These are phyloP conservation scores for Cinclus mexicanus DNA, from an alignment of 2,113 vertebrate genomes.

Conservation along the genomic window DNA sequence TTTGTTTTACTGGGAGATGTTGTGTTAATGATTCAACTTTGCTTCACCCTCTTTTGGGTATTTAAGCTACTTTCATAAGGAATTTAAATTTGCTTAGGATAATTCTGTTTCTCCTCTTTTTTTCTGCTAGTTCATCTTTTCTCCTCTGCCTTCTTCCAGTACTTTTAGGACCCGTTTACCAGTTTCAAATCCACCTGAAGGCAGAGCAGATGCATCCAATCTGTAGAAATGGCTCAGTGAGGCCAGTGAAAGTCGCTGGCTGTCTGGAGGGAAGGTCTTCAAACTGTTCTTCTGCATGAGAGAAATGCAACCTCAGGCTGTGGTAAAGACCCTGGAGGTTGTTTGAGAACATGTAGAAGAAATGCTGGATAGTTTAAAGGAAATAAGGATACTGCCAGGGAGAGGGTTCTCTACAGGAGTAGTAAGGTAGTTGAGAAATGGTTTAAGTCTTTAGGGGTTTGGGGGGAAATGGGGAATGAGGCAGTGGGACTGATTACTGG, in stretches of 20 bases:
- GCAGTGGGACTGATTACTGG: neutral
- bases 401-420: neutral
- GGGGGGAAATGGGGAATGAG: neutral
- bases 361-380: neutral
- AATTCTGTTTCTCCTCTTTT: neutral
- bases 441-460: neutral
- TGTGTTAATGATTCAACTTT: neutral
- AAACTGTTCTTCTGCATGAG: neutral
- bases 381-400: neutral
- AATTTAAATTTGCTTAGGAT: neutral
- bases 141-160: neutral
- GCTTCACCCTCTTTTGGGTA: neutral
- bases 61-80: neutral
- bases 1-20: neutral
- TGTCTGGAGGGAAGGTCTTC: neutral
- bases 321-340: neutral
- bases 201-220: neutral
- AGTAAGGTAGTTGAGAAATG: neutral
- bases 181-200: neutral
- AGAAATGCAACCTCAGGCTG: neutral
- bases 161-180: neutral
- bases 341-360: neutral
- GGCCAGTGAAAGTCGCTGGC: rapidly evolving
- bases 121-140: neutral
- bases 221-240: neutral